phyloP scores from a whole-genome alignment of 2,797 vertebrate species.

The Psittacula echo region DNA sequence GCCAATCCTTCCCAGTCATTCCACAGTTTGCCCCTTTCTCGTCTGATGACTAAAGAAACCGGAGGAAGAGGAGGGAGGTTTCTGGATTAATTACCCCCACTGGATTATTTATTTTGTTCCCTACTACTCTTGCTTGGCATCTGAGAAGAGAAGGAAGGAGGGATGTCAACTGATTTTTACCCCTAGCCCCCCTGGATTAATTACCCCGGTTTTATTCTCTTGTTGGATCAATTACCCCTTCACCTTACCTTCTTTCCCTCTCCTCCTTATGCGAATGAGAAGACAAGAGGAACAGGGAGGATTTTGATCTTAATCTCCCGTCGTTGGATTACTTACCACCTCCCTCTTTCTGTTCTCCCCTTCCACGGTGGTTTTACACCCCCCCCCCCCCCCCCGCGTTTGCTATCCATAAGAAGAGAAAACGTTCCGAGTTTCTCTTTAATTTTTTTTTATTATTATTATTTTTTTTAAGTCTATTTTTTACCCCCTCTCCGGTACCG shows the following conservation, averaged over 20 bases:
- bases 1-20: constrained; percentile 41
- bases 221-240: constrained; percentile 62
- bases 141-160: constrained; percentile 57
- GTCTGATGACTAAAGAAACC: constrained; percentile 58
- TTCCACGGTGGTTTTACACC: constrained; percentile 38
- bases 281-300: constrained; percentile 69
- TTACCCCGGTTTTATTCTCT: constrained; percentile 43
- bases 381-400: neutral
- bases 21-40: constrained; percentile 57
- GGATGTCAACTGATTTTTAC: constrained; percentile 62
- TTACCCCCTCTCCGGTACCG: neutral
- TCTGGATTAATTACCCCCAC: constrained; percentile 68
- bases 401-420: constrained; percentile 48
- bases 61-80: constrained; percentile 65
- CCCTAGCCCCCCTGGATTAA: constrained; percentile 55
- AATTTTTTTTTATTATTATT: neutral
- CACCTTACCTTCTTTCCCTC: constrained; percentile 60
- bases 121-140: constrained; percentile 49
- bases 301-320: constrained; percentile 65
- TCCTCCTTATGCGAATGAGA: constrained; percentile 52
- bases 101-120: constrained; percentile 71
- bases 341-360: constrained; percentile 57
- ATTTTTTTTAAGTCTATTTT: neutral
- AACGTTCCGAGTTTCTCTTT: constrained; percentile 40
- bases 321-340: constrained; percentile 59